Conservation (phyloP, 2,888 invertebrate genomes). For the Melitaea athalia region DNA sequence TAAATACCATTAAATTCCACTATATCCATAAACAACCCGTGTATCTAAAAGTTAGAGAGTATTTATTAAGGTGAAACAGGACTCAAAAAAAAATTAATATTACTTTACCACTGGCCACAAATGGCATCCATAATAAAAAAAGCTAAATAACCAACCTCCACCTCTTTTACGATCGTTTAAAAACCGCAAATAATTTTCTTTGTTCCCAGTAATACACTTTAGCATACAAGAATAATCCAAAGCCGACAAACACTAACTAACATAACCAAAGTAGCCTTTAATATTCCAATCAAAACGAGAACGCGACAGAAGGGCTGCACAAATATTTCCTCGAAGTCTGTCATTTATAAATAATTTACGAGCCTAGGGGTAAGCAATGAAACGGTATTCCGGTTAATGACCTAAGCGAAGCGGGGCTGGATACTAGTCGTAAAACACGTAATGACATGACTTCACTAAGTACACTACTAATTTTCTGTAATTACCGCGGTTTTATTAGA, state of each 20-base stretch:
- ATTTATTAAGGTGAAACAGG: no score
- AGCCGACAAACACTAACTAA: background rate
- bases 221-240: background rate
- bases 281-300: background rate
- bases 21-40: no score
- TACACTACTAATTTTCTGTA: background rate
- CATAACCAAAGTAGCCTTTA: background rate
- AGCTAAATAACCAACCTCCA: no score
- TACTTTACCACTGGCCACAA: no score
- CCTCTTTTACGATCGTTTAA: no score
- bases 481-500: background rate
- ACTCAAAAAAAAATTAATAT: no score
- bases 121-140: no score
- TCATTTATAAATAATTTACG: slow-evolving; percentile 35
- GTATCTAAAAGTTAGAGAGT: no score
- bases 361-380: slow-evolving; percentile 30
- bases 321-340: slow-evolving; percentile 5
- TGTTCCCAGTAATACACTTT: background rate
- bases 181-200: no score
- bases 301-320: background rate
- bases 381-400: slow-evolving; percentile 32
- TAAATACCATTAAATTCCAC: no score
- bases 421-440: slow-evolving; percentile 26
- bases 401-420: slow-evolving; percentile 13
- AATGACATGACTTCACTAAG: slow-evolving; percentile 21